Evolutionary conservation across 2,888 invertebrate species (phyloP).

Genomic region (Eulithis prunata): DNA sequence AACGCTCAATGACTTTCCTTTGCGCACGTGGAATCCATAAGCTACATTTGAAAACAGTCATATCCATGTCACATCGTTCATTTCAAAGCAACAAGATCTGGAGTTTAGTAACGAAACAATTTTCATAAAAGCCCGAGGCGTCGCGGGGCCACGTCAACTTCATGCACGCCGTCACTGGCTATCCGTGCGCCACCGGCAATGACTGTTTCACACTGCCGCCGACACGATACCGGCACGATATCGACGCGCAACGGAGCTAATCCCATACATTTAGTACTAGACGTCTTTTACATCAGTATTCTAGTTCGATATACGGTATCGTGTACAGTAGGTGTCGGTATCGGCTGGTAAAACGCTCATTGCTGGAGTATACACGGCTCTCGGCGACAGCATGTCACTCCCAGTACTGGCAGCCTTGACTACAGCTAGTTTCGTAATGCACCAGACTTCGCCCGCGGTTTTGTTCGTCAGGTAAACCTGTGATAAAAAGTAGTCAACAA

Average conservation of each 20-base stretch:
- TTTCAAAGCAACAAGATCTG: slow-evolving; percentile 1
- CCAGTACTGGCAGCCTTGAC: neutral
- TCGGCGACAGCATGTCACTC: slow-evolving; percentile 9
- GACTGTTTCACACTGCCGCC: neutral
- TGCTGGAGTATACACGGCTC: neutral
- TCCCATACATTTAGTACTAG: no score
- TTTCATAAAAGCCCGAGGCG: slow-evolving; percentile 31
- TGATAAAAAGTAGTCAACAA: no score
- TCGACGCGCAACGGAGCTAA: no score
- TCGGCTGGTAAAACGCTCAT: no score
- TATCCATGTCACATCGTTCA: neutral
- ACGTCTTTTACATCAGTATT: no score
- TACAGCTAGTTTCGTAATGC: slow-evolving; percentile 1
- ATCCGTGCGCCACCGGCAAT: neutral
- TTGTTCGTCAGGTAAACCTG: neutral
- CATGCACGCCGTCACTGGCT: slow-evolving; percentile 3
- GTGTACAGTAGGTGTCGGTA: no score
- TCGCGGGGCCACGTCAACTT: slow-evolving; percentile 5
- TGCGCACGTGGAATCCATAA: neutral
- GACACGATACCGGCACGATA: no score
- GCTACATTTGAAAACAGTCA: neutral
- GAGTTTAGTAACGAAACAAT: slow-evolving; percentile 25
- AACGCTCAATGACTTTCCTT: neutral
- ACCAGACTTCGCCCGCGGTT: neutral
- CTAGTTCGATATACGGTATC: no score